Evolutionary conservation across 2,888 invertebrate species (phyloP).

Genomic region (Plagodis dolabraria): DNA sequence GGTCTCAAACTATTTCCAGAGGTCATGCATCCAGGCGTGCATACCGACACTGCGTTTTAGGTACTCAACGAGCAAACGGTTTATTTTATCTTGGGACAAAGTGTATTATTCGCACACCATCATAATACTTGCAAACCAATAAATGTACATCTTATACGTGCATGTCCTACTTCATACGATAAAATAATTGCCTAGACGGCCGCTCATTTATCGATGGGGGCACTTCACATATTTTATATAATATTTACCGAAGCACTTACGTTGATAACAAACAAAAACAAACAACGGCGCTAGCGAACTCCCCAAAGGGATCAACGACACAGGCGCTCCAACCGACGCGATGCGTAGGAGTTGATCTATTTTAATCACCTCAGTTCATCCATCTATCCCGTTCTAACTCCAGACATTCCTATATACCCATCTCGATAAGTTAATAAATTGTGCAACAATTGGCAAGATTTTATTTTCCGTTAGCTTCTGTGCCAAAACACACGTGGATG

Average conservation of each 20-base stretch:
- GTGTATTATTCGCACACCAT: too few species aligned
- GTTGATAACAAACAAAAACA: constrained; percentile 57
- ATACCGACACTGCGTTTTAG: neutral
- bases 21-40: too few species aligned
- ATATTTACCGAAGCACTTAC: constrained; percentile 24
- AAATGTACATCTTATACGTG: too few species aligned
- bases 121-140: too few species aligned
- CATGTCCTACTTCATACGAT: neutral
- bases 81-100: too few species aligned
- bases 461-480: constrained; percentile 56
- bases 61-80: too few species aligned
- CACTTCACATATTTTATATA: constrained; percentile 12
- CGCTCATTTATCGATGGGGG: constrained; percentile 11
- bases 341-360: constrained; percentile 80
- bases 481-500: constrained; percentile 78
- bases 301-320: constrained; percentile 79
- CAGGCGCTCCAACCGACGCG: constrained; percentile 54
- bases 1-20: too few species aligned
- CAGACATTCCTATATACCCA: constrained; percentile 37
- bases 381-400: constrained; percentile 50
- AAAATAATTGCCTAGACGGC: constrained; percentile 1
- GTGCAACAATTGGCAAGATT: constrained; percentile 79
- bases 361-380: constrained; percentile 66
- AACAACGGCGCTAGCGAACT: constrained; percentile 52
- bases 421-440: constrained; percentile 55